Evolutionary conservation across 2,113 vertebrate genomes (phyloP).

Genomic region (Ailurus styani): DNA sequence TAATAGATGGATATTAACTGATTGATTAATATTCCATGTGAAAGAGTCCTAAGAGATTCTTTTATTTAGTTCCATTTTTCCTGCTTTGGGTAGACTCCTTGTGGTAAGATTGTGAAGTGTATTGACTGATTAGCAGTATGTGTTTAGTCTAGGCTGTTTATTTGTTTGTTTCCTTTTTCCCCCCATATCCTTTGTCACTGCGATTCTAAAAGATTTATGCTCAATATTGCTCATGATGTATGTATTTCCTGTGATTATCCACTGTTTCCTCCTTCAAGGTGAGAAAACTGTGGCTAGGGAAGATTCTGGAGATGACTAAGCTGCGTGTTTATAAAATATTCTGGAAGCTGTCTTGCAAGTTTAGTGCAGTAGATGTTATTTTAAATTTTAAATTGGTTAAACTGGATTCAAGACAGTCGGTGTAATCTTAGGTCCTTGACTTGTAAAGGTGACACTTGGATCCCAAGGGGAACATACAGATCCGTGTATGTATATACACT

Average conservation of each 20-base stretch:
- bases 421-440: conserved; percentile 70
- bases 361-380: conserved; percentile 7
- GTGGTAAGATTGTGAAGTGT: conserved; percentile 77
- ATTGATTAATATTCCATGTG: conserved; percentile 60
- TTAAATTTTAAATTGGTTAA: conserved; percentile 46
- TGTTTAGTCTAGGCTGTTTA: not conserved
- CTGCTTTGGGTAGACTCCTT: conserved; percentile 78
- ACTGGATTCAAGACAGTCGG: conserved; percentile 64
- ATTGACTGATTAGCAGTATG: not conserved
- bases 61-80: conserved; percentile 51
- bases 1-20: conserved; percentile 26
- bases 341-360: conserved; percentile 11
- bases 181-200: not conserved
- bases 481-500: not conserved
- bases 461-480: conserved; percentile 60
- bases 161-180: not conserved
- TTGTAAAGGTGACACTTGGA: conserved; percentile 76
- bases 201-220: not conserved
- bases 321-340: conserved; percentile 5
- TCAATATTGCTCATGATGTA: not conserved
- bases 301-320: not conserved
- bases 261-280: not conserved
- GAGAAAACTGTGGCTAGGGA: not conserved
- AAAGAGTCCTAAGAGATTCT: not conserved
- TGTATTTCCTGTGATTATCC: not conserved